Evolutionary conservation across 2,888 invertebrate genomes (phyloP).

Genomic region (Acholoe squamosa): DNA sequence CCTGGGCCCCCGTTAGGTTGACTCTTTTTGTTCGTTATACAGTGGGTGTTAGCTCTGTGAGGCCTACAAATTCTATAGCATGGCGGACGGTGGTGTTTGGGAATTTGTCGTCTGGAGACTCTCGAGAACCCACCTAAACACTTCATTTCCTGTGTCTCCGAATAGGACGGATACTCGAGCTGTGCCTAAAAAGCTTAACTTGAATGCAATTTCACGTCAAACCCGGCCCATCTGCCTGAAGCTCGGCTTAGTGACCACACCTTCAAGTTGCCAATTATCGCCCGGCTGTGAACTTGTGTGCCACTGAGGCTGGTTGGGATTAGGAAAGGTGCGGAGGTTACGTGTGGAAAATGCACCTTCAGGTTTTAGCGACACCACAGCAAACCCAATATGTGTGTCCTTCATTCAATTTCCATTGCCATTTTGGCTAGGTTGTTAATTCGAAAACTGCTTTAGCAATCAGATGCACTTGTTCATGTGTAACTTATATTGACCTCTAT

Average conservation of each 20-base stretch:
- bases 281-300: background rate
- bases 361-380: no score
- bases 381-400: background rate
- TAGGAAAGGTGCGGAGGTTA: background rate
- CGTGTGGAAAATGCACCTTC: no score
- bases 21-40: slow-evolving; percentile 57
- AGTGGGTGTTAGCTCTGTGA: background rate
- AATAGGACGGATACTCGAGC: slow-evolving; percentile 39
- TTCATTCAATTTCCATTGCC: slow-evolving; percentile 9
- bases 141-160: slow-evolving; percentile 44
- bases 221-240: background rate
- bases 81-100: slow-evolving; percentile 12
- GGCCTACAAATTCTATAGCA: slow-evolving; percentile 36
- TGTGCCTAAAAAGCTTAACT: slow-evolving; percentile 14
- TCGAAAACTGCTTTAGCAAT: slow-evolving; percentile 19
- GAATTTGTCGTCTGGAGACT: slow-evolving; percentile 6
- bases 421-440: background rate
- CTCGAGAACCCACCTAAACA: slow-evolving; percentile 41
- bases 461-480: background rate
- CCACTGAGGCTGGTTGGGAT: background rate
- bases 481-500: no score
- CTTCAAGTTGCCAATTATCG: slow-evolving; percentile 31
- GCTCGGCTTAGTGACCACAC: slow-evolving; percentile 10
- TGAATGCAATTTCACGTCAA: slow-evolving; percentile 35
- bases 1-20: background rate